Evolutionary conservation across 2,888 invertebrate genomes (phyloP), one percentile per base, ranked within the genome.

Genomic region (Synanthedon tipuliformis): DNA sequence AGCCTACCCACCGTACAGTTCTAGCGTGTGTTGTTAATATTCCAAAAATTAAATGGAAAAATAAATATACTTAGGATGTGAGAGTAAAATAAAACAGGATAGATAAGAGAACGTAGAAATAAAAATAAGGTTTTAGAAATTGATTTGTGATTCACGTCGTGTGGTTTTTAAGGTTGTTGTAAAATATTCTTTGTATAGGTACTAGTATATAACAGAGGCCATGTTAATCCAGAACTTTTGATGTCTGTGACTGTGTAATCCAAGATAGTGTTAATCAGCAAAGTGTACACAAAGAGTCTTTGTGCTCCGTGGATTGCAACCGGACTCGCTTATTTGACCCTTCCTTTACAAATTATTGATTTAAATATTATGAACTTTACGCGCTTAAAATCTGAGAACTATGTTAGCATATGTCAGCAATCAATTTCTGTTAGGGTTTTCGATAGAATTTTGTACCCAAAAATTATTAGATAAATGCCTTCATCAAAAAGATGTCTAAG

Each of bases 261-360:
- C 86, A 87, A 86, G 86, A 86, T 84, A 81, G 85, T 86, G 85
- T 87, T 71, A 63, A 72, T 78, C 75, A 79, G 78, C 81, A 77
- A 71, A 81, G 81, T 81, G 80, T 82, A 82, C 82, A 83, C 82
- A 86, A 85, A 88, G 86, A 87, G 87, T 84, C 83, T 84, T 87
- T 78, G 87, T 87, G 88, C 88, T 87, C 87, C 84, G 85, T 82
- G 75, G 84, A 86, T 84, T 88, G 88, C 87, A 86, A 86, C 88
- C 85, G 88, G 88, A 88, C 87, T 84, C 82, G 81, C 83, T 65
- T 72, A 67, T 59, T 54, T 52, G 2, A 34, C 10, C 7, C 3
- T 34, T 12, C 52, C 53, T 55, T 56, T 51, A 15, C 13, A n/a
- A 45, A 7, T 27, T 1, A 27, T 27, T 27, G 27, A 5, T 34